phyloP scores from a whole-genome alignment of 2,797 vertebrate genomes.

The Pogonophryne albipinna region DNA sequence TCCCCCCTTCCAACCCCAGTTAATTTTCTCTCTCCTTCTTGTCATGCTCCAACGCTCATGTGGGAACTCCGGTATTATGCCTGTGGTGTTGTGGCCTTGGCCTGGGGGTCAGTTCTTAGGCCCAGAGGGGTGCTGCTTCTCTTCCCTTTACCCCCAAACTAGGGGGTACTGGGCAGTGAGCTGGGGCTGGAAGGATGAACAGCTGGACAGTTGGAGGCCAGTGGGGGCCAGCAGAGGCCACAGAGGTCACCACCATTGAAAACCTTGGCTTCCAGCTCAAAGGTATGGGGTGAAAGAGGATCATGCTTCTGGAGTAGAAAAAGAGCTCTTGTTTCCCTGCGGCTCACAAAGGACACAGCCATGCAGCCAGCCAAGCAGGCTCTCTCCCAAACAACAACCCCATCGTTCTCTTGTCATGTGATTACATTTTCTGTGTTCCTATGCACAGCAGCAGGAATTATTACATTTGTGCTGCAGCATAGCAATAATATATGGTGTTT shows the following conservation, averaged over 20 bases:
- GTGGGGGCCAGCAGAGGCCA: conserved; percentile 68
- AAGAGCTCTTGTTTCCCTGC: conserved; percentile 82
- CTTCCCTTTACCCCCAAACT: conserved; percentile 56
- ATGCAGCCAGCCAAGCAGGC: conserved; percentile 60
- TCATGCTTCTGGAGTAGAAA: conserved; percentile 80
- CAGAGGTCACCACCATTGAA: conserved; percentile 83
- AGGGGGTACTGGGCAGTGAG: conserved; percentile 62
- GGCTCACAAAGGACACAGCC: conserved; percentile 78
- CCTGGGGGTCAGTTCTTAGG: conserved; percentile 66
- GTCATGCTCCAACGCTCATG: conserved; percentile 68
- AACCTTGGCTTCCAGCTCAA: conserved; percentile 78
- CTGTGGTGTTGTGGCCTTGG: conserved; percentile 70
- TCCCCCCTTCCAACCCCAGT: conserved; percentile 25
- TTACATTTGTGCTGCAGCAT: conserved; percentile 69
- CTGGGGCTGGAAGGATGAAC: conserved; percentile 70
- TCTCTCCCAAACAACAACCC: conserved; percentile 74
- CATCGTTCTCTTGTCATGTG: conserved; percentile 64
- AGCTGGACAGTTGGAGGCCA: conserved; percentile 77
- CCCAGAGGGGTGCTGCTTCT: conserved; percentile 69
- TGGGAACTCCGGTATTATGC: conserved; percentile 71
- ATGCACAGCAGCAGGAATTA: conserved; percentile 72
- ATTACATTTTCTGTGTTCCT: conserved; percentile 68
- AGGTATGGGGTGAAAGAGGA: conserved; percentile 83
- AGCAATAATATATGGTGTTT: conserved; percentile 78
- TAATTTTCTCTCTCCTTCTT: conserved; percentile 54